Evolutionary conservation across 2,888 invertebrate genomes (phyloP).

Genomic region (Chalcosyrphus nemorum): DNA sequence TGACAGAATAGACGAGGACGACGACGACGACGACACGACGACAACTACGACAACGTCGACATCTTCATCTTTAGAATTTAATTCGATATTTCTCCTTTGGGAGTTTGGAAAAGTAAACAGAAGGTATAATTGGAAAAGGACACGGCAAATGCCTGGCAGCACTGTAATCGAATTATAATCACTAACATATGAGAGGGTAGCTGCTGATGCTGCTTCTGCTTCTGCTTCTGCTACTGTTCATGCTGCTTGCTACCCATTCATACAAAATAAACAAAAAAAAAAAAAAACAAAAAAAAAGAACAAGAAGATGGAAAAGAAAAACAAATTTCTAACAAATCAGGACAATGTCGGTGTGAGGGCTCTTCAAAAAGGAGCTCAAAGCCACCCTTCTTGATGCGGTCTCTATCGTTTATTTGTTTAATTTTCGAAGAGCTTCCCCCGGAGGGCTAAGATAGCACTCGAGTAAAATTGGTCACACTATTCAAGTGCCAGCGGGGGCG

Average conservation of each 20-base stretch:
- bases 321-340: conserved; percentile 66
- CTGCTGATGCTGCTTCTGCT: background rate
- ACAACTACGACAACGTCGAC: conserved; percentile 2
- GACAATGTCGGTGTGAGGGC: conserved; percentile 45
- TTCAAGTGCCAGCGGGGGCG: conserved; percentile 47
- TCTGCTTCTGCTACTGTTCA: background rate
- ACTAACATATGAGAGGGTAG: conserved; percentile 63
- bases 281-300: too few relatives aligned
- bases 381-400: conserved; percentile 28
- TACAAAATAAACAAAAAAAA: conserved; percentile 62
- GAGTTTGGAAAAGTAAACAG: conserved; percentile 69
- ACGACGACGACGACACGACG: conserved; percentile 6
- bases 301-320: conserved; percentile 38
- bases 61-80: conserved; percentile 69
- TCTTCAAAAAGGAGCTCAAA: conserved; percentile 41
- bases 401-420: conserved; percentile 64
- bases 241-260: conserved; percentile 47
- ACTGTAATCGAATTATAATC: conserved; percentile 72
- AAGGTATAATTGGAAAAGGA: conserved; percentile 71
- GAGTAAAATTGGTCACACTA: conserved; percentile 65
- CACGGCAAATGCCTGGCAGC: conserved; percentile 67
- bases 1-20: conserved; percentile 33
- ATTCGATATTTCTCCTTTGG: conserved; percentile 68
- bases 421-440: conserved; percentile 63
- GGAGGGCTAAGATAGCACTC: conserved; percentile 64